These are phyloP conservation scores for Tiliqua scincoides DNA, from an alignment of 2,113 vertebrate species.

Conservation along the genomic window DNA sequence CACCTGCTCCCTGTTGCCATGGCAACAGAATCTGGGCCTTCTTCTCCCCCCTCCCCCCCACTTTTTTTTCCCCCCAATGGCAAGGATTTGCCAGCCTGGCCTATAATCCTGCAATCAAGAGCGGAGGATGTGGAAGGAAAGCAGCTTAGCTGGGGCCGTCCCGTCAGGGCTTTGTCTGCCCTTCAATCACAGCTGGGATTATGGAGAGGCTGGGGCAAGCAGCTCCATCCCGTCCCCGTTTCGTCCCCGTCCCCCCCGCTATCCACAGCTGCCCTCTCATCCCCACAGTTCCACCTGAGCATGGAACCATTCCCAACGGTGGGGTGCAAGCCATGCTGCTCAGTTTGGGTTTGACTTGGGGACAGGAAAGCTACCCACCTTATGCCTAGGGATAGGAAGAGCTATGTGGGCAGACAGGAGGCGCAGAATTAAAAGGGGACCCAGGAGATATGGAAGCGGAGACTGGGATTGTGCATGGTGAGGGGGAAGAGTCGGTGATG, in stretches of 20 bases:
- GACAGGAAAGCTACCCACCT: neutral
- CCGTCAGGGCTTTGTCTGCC: neutral
- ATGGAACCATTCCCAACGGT: neutral
- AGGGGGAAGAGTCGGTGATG: neutral
- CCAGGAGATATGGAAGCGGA: neutral
- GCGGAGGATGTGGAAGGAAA: slow-evolving; percentile 12
- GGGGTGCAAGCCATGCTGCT: neutral
- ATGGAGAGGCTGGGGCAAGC: neutral
- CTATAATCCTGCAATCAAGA: slow-evolving; percentile 8
- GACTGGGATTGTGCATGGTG: neutral
- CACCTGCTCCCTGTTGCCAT: slow-evolving; percentile 33
- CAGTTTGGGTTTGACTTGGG: neutral
- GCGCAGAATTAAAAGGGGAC: no score
- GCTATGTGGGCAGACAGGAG: neutral
- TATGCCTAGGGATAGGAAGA: no score
- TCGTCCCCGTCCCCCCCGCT: no score
- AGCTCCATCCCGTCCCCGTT: accelerated
- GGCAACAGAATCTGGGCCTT: neutral
- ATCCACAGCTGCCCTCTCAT: neutral
- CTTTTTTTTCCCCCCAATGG: neutral
- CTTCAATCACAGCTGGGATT: slow-evolving; percentile 19
- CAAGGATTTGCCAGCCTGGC: slow-evolving; percentile 10
- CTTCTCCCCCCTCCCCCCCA: neutral
- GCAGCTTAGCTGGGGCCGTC: slow-evolving; percentile 7
- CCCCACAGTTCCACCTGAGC: neutral